Conservation (phyloP, 2,797 vertebrate genomes). For the Pangasius sanitwongsei region DNA sequence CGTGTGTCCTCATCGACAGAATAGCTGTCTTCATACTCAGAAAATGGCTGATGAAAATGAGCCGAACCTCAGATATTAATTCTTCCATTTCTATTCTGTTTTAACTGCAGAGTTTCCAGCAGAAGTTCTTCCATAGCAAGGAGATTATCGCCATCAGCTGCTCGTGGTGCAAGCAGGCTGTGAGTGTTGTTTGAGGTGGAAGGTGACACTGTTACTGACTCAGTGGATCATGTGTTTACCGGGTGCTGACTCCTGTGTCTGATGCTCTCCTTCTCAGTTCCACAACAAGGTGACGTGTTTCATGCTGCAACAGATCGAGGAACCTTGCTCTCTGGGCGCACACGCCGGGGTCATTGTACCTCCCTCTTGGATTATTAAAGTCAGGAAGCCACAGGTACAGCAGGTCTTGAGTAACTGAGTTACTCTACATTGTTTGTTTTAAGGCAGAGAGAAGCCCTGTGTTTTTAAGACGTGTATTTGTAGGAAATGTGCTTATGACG, state of each 20-base stretch:
- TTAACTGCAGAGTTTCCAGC: constrained; percentile 87
- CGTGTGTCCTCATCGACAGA: not conserved
- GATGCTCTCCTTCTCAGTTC: constrained; percentile 77
- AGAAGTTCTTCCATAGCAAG: constrained; percentile 99
- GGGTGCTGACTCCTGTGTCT: constrained; percentile 20
- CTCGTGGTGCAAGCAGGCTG: constrained; percentile 98
- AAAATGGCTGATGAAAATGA: not conserved
- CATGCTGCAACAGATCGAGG: constrained; percentile 98
- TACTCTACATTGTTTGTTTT: not conserved
- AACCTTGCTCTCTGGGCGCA: constrained; percentile 95
- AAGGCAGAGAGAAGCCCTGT: not conserved
- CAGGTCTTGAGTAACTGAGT: constrained; percentile 14
- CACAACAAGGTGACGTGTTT: constrained; percentile 99
- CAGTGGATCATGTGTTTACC: not conserved
- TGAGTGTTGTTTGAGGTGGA: constrained; percentile 73
- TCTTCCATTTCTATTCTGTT: not conserved
- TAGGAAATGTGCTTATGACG: constrained; percentile 34
- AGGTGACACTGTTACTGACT: constrained; percentile 16
- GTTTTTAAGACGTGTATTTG: not conserved
- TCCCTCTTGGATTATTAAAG: constrained; percentile 99
- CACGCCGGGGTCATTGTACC: constrained; percentile 97
- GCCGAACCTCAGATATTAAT: not conserved
- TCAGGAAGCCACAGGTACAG: constrained; percentile 96
- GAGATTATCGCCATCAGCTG: constrained; percentile 99
- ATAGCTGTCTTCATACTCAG: not conserved